Percentiles rank a stretch among this genome's conserved stretches.
These are phyloP conservation scores for Xiphorhynchus elegans DNA, from an alignment of 2,113 vertebrate species.

Conservation along the genomic window DNA sequence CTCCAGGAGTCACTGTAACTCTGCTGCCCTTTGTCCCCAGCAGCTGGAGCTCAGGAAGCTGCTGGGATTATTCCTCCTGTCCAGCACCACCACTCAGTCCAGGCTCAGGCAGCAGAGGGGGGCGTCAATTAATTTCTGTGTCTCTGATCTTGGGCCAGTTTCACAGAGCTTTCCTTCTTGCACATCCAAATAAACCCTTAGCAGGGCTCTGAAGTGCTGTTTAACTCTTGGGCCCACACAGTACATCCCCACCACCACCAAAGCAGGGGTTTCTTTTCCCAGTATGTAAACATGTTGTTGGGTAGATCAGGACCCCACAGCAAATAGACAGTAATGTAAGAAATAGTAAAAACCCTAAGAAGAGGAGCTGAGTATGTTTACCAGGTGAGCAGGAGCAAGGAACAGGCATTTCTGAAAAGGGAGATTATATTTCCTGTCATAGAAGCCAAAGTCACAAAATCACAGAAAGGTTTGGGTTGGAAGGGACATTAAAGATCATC, in stretches of 20 bases:
- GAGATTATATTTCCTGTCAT: background rate
- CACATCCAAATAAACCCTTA: background rate
- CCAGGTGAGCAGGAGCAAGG: background rate
- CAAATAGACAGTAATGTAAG: background rate
- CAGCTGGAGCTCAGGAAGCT: conserved; percentile 65
- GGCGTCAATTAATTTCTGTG: background rate
- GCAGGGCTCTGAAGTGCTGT: background rate
- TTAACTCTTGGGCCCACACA: background rate
- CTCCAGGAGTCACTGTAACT: conserved; percentile 47
- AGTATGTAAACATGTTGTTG: background rate
- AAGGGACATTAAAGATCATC: background rate
- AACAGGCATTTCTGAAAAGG: background rate
- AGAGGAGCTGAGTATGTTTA: background rate
- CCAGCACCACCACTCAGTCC: background rate
- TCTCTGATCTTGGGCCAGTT: conserved; percentile 16
- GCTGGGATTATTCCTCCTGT: conserved; percentile 13
- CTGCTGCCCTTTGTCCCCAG: conserved; percentile 25
- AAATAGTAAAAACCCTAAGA: background rate
- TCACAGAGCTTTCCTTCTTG: conserved; percentile 14
- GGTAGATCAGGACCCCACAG: background rate
- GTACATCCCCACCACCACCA: background rate
- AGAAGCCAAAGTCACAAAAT: background rate
- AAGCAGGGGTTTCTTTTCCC: background rate
- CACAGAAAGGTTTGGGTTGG: background rate
- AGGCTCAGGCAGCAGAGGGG: background rate